phyloP scores from a whole-genome alignment of 2,113 vertebrate genomes.

The Struthio camelus region DNA sequence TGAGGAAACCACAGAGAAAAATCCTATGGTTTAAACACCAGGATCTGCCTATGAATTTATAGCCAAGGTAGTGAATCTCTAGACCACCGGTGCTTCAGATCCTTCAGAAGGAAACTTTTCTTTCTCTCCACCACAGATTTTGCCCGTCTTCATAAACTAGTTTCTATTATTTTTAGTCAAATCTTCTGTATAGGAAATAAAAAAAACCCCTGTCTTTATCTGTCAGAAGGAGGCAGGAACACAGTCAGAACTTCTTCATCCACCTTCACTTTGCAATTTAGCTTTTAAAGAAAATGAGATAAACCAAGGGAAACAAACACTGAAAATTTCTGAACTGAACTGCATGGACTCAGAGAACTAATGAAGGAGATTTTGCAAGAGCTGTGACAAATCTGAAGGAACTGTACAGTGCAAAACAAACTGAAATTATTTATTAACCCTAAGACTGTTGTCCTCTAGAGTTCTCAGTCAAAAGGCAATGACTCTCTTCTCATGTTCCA shows the following conservation, averaged over 20 bases:
- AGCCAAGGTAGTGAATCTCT: not conserved
- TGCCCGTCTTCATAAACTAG: not conserved
- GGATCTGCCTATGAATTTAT: conserved; percentile 18
- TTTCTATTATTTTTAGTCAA: not conserved
- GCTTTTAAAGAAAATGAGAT: not conserved
- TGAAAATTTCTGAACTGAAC: not conserved
- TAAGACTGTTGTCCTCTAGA: not conserved
- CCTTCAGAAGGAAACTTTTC: not conserved
- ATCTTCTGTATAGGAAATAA: not conserved
- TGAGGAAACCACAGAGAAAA: conserved; percentile 31
- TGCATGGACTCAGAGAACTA: not conserved
- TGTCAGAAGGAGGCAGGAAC: not conserved
- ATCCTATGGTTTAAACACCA: conserved; percentile 3
- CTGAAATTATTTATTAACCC: conserved; percentile 17
- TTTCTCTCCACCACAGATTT: not conserved
- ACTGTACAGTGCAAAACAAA: not conserved
- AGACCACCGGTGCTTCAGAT: not conserved
- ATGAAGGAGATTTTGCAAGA: not conserved
- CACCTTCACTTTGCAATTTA: not conserved
- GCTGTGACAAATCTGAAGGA: not conserved
- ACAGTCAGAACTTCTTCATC: not conserved
- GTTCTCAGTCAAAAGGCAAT: not conserved
- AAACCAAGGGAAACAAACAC: not conserved
- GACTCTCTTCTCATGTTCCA: not conserved
- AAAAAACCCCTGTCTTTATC: not conserved